Evolutionary conservation across 2,888 invertebrate species (phyloP), one percentile per base, ranked within the genome.

Genomic region (Folsomia candida): DNA sequence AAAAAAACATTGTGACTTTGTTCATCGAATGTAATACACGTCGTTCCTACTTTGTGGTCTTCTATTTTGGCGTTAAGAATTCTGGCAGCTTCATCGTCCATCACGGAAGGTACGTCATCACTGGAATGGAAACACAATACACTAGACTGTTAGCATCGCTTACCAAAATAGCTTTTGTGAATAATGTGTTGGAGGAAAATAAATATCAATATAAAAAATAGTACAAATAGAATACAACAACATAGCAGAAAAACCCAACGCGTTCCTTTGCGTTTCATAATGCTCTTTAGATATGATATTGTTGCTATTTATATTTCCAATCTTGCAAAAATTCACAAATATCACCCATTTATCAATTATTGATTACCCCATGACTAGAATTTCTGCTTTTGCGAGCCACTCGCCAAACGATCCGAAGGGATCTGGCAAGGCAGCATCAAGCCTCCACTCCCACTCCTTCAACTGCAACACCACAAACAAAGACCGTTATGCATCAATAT

Each of bases 301-400:
- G n/a, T n/a, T n/a, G n/a, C n/a, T n/a, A n/a, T n/a, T n/a, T n/a
- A n/a, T n/a, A n/a, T n/a, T n/a, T n/a, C n/a, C n/a, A n/a, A n/a
- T n/a, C n/a, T n/a, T n/a, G n/a, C n/a, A n/a, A n/a, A n/a, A n/a
- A n/a, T n/a, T n/a, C n/a, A n/a, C n/a, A n/a, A n/a, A n/a, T n/a
- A n/a, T n/a, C n/a, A n/a, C n/a, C n/a, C n/a, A n/a, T n/a, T n/a
- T n/a, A n/a, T n/a, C n/a, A n/a, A n/a, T n/a, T n/a, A n/a, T n/a
- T n/a, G n/a, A n/a, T n/a, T n/a, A n/a, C n/a, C n/a, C 69, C 47
- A 89, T 87, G 65, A 94, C 84, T 65, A 93, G 84, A 81, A 89
- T 89, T 83, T 95, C 94, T 22, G 95, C 97, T 79, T 89, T 89
- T 73, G 92, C 91, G 66, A 97, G 84, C 95, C 97, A 97, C 83